Conservation (phyloP, 2,113 vertebrate genomes). For the Rallus limicola region DNA sequence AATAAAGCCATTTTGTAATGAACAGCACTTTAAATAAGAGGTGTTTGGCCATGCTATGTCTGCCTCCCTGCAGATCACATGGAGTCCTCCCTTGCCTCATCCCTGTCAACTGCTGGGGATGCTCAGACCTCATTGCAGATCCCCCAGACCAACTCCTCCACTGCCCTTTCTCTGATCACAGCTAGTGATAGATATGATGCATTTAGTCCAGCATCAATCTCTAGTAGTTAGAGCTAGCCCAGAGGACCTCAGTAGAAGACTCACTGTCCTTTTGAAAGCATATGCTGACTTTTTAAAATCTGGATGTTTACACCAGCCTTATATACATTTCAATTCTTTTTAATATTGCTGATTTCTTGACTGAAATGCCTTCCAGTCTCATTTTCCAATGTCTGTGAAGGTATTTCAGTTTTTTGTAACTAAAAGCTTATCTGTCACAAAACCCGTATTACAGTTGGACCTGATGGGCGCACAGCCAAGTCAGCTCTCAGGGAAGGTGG, state of each 20-base stretch:
- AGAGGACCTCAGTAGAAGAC: background rate
- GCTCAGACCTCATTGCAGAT: background rate
- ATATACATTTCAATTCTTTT: background rate
- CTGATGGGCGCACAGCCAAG: background rate
- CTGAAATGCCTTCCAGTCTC: background rate
- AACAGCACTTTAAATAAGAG: background rate
- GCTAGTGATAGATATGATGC: background rate
- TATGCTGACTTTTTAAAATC: background rate
- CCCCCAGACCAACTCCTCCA: background rate
- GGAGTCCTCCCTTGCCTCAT: background rate
- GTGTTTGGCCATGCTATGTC: background rate
- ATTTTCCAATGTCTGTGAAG: background rate
- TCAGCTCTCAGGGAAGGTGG: background rate
- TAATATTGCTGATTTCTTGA: background rate
- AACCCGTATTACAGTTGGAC: background rate
- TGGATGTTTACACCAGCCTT: background rate
- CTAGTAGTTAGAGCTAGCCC: background rate
- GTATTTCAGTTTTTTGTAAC: background rate
- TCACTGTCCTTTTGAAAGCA: background rate
- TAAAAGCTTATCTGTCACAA: background rate
- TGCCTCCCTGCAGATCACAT: background rate
- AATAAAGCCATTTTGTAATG: background rate
- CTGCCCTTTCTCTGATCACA: background rate
- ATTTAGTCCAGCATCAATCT: background rate
- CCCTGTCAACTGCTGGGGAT: background rate